phyloP scores from a whole-genome alignment of 2,888 invertebrate species.

The Plebejus anna region DNA sequence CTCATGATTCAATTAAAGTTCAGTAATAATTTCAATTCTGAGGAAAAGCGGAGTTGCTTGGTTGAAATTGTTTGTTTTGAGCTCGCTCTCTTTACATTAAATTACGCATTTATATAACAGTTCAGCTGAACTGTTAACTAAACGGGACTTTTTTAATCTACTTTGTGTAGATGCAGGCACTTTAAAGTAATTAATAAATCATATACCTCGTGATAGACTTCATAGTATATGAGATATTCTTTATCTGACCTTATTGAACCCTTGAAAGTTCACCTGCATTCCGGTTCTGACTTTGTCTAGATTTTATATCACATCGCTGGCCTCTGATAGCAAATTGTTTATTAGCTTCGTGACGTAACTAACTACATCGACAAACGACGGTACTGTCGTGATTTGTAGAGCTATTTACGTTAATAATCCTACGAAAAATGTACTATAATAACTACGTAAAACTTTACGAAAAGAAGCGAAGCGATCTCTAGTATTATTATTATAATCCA shows the following conservation, averaged over 20 bases:
- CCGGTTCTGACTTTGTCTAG: neutral
- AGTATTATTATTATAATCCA: too few species aligned
- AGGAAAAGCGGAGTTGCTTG: too few species aligned
- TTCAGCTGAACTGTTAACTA: too few species aligned
- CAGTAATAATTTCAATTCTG: too few species aligned
- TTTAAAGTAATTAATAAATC: neutral
- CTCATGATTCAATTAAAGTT: too few species aligned
- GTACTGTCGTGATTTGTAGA: slow-evolving; percentile 22
- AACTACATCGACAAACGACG: slow-evolving; percentile 30
- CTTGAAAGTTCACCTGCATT: neutral
- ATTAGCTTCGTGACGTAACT: slow-evolving; percentile 38
- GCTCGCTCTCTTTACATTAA: too few species aligned
- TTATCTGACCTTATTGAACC: neutral
- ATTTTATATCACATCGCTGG: slow-evolving; percentile 4
- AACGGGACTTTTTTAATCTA: too few species aligned
- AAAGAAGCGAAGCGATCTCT: neutral
- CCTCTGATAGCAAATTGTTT: slow-evolving; percentile 36
- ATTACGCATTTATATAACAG: too few species aligned
- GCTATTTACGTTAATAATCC: slow-evolving; percentile 12
- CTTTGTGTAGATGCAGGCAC: too few species aligned
- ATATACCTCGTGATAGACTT: neutral
- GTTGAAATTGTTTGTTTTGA: too few species aligned
- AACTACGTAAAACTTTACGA: neutral
- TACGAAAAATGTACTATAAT: neutral
- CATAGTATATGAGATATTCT: neutral